phyloP scores from a whole-genome alignment of 2,797 vertebrate genomes.

The Sebastiscus albofasciatus region DNA sequence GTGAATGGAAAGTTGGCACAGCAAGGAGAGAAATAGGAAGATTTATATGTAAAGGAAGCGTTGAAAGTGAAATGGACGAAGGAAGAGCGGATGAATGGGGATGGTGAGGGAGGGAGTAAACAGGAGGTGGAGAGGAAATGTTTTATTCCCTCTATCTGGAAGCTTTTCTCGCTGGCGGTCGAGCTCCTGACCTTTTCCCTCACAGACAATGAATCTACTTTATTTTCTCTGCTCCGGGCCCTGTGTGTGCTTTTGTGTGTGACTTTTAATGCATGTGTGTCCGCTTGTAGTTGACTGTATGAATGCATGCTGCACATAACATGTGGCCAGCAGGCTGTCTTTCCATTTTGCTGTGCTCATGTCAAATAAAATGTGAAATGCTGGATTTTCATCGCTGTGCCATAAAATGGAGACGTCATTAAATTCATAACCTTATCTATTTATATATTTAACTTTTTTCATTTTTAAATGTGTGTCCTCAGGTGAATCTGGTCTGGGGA shows the following conservation, averaged over 20 bases:
- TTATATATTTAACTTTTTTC: background rate
- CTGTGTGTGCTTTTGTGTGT: background rate
- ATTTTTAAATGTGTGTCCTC: constrained; percentile 32
- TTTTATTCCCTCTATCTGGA: constrained; percentile 62
- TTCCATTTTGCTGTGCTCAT: background rate
- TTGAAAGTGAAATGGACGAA: constrained; percentile 1
- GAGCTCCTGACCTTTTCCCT: constrained; percentile 57
- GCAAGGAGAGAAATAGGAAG: constrained; percentile 5
- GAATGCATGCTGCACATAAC: background rate
- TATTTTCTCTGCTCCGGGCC: constrained; percentile 27
- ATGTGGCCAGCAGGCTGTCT: background rate
- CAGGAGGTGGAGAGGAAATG: constrained; percentile 49
- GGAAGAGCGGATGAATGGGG: constrained; percentile 7
- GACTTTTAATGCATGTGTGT: background rate
- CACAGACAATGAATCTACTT: constrained; percentile 54
- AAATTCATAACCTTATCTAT: background rate
- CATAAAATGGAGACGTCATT: background rate
- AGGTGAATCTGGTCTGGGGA: constrained; percentile 88
- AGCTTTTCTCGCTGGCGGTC: constrained; percentile 51
- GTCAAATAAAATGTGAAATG: background rate
- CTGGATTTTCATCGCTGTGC: background rate
- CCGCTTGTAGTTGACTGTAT: background rate
- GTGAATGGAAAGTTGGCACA: constrained; percentile 52
- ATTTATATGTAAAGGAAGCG: constrained; percentile 38
- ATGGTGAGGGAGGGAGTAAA: constrained; percentile 5